Evolutionary conservation across 2,888 invertebrate genomes (phyloP).

Genomic region (Mantis religiosa): DNA sequence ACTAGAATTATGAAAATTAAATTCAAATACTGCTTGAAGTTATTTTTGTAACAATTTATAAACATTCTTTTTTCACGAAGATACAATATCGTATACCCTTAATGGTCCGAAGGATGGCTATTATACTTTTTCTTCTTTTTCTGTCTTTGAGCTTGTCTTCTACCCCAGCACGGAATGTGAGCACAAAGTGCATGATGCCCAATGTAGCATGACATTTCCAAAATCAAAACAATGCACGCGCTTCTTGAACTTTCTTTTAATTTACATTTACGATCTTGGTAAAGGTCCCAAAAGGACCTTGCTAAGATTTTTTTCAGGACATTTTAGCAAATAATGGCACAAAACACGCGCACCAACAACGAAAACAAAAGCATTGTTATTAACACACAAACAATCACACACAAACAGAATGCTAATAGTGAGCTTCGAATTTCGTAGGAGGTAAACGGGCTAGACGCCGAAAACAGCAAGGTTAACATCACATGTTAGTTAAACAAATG

Average conservation of each 20-base stretch:
- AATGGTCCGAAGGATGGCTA: too few species aligned
- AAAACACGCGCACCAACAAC: not conserved
- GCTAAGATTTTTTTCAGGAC: constrained; percentile 10
- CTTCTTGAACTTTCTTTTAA: not conserved
- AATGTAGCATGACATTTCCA: not conserved
- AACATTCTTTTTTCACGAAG: too few species aligned
- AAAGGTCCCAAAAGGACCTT: not conserved
- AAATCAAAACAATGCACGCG: not conserved
- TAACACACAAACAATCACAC: not conserved
- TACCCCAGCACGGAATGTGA: not conserved
- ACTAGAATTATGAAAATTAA: too few species aligned
- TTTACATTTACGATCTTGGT: not conserved
- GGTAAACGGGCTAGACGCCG: not conserved
- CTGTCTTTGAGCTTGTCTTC: not conserved
- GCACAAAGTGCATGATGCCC: not conserved
- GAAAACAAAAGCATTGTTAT: not conserved
- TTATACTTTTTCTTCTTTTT: not conserved
- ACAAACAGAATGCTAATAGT: not conserved
- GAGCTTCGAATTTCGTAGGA: not conserved
- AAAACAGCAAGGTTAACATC: not conserved
- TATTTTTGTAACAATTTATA: too few species aligned
- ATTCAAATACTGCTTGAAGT: too few species aligned
- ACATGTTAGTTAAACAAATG: not conserved
- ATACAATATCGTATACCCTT: too few species aligned
- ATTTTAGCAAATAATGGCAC: not conserved